phyloP scores from a whole-genome alignment of 2,113 vertebrate genomes.

The Menidia beryllina region DNA sequence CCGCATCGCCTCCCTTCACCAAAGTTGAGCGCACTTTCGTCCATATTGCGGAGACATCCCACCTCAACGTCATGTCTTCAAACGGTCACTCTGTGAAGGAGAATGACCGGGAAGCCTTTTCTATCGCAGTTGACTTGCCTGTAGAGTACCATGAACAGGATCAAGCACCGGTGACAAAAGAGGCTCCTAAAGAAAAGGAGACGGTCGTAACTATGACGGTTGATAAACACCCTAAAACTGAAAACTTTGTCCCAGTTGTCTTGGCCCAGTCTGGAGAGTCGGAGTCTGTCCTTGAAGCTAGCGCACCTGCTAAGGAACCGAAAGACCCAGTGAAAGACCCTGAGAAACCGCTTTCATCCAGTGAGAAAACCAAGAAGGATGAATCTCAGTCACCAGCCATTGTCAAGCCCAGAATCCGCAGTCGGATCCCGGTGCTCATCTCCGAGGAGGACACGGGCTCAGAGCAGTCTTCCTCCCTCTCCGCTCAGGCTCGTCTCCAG shows the following conservation, averaged over 20 bases:
- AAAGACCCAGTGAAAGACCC: slow-evolving; percentile 57
- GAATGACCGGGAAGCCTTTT: slow-evolving; percentile 73
- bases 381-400: background rate
- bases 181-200: slow-evolving; percentile 52
- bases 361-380: slow-evolving; percentile 15
- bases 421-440: slow-evolving; percentile 90
- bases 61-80: slow-evolving; percentile 95
- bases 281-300: slow-evolving; percentile 59
- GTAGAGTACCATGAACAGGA: slow-evolving; percentile 68
- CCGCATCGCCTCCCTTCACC: slow-evolving; percentile 92
- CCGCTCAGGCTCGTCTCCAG: slow-evolving; percentile 77
- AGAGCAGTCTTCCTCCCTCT: slow-evolving; percentile 84
- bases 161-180: slow-evolving; percentile 52
- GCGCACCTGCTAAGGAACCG: slow-evolving; percentile 34
- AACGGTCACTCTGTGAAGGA: slow-evolving; percentile 80
- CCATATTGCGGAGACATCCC: slow-evolving; percentile 95
- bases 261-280: slow-evolving; percentile 5
- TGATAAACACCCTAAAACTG: slow-evolving; percentile 41
- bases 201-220: slow-evolving; percentile 33
- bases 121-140: slow-evolving; percentile 72
- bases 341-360: slow-evolving; percentile 42
- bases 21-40: slow-evolving; percentile 97
- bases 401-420: slow-evolving; percentile 74
- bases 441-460: slow-evolving; percentile 90
- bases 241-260: slow-evolving; percentile 40